Percentiles rank a stretch among this genome's conserved stretches.
Conservation (phyloP, 2,888 invertebrate genomes). For the Magallana nippona region DNA sequence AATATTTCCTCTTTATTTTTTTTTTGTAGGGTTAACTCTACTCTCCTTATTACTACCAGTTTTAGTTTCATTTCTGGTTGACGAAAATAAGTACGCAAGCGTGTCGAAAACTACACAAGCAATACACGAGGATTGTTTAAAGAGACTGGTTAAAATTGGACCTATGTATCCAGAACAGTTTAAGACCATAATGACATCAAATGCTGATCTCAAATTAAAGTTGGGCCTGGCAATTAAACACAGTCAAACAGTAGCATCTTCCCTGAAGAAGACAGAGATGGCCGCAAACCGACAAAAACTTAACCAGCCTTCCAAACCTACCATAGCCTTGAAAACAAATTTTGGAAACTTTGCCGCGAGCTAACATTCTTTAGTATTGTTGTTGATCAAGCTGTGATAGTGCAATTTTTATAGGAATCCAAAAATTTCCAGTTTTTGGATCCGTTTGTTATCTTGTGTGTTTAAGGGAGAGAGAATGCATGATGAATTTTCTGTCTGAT, state of each 20-base stretch:
- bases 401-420: slow-evolving; percentile 20
- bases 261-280: slow-evolving; percentile 59
- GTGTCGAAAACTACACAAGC: slow-evolving; percentile 61
- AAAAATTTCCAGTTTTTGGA: slow-evolving; percentile 8
- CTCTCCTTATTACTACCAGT: slow-evolving; percentile 93
- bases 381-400: slow-evolving; percentile 22
- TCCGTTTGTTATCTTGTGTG: slow-evolving; percentile 12
- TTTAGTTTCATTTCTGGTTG: slow-evolving; percentile 90
- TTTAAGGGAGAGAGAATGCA: neutral
- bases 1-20: neutral
- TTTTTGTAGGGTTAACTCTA: slow-evolving; percentile 89
- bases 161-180: slow-evolving; percentile 97
- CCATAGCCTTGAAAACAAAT: slow-evolving; percentile 84
- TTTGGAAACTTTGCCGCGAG: slow-evolving; percentile 89
- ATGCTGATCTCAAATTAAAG: slow-evolving; percentile 88
- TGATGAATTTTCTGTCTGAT: neutral
- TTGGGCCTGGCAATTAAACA: slow-evolving; percentile 92
- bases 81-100: slow-evolving; percentile 80
- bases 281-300: slow-evolving; percentile 51
- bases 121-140: slow-evolving; percentile 93
- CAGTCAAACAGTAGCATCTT: slow-evolving; percentile 82
- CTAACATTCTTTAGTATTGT: neutral
- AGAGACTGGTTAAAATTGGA: slow-evolving; percentile 94
- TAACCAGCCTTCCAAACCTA: slow-evolving; percentile 57
- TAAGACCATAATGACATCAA: slow-evolving; percentile 92